Evolutionary conservation across 92 coral and sea anemone genomes (phyloP), one percentile per base, ranked within the genome.

Genomic region (Palythoa caribaeorum): DNA sequence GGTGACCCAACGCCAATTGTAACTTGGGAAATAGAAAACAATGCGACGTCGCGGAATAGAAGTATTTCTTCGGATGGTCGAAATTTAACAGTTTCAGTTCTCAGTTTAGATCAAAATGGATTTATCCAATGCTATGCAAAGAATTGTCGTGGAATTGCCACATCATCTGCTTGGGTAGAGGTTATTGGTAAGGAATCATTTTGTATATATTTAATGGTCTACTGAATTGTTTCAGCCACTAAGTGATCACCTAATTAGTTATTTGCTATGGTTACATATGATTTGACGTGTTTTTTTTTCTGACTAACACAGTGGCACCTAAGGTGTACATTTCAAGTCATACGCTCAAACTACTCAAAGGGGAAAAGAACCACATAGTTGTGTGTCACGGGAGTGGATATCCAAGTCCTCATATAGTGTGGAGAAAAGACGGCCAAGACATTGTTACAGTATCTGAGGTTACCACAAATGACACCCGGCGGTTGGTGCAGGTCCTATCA

Each of bases 381-480:
- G 16, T 76, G 17, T 76, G 80, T 37, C 17, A 21, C 19, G 80
- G 80, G 15, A 76, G 17, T 13, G 80, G 80, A 37, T 76, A 17
- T 21, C 80, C 80, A 28, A 35, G 50, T 35, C 62, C 59, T 9
- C 9, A 11, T 50, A 9, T 76, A n/a, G 9, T 3, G 50, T 76
- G 80, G 80, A 76, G 51, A 11, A 50, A 53, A 52, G 38, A 51
- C 17, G 80, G 80, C 9, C 8, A 51, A 76, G 63, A 39, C 4
- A 51, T 76, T 51, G 62, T 65, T 1, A 11, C 6, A 53, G 63
- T 50, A 52, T 9, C 80, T 21, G 12, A 35, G n/a, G 35, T 76
- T 21, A 76, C 80, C 10, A 15, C 80, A 50, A 76, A 76, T 36
- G 62, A 50, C 37, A 76, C 57, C 50, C 38, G 2, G 2, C 65